Base-by-base conservation (phyloP, 2,888 invertebrate species). In the Allolobophora icterica region DNA sequence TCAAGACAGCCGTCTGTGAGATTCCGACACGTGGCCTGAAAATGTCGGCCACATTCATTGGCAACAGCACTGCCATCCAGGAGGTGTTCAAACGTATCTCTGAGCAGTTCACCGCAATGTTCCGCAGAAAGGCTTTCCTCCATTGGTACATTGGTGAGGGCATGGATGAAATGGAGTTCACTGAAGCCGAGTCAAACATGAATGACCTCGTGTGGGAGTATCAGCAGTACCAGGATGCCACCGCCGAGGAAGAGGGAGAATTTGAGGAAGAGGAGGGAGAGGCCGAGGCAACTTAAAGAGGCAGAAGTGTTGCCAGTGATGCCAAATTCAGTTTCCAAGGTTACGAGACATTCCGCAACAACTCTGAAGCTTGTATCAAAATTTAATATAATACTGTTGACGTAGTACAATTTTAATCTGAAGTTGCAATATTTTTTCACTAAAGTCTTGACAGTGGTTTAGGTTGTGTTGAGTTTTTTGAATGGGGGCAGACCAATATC, bases 71-170 rank as follows among this genome's bases (percentile, higher is more conserved):
- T 24, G 94, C 95, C 92, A 95, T 95, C 92, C 95, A 95, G 89
- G 95, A 94, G 92, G 92, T 94, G 89, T 94, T 94, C 93, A 94
- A 94, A 93, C 94, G 94, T 87, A 93, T 95, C 89, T 94, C 94
- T 0, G 95, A 95, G 93, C 95, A 95, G 93, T 95, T 95, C 93
- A 94, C 94, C 92, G 97, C 97, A 94, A 98, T 99, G 91, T 91
- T 91, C 90, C 90, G 91, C 52, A 89, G 98, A 94, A 98, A 98
- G 96, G 98, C 98, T 95, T 98, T 98, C 97, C 96, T 98, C 96
- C 98, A 99, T 96, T 98, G 98, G 98, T 99, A 98, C 96, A 98
- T 98, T 40, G 98, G 98, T 91, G 98, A 99, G 96, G 98, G 98
- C 92, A 98, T 98, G 98, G 98, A 98, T 96, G 98, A 98, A 96